Evolutionary conservation across 2,888 invertebrate genomes (phyloP), one percentile per base, ranked within the genome.

Genomic region (Elegia similella): DNA sequence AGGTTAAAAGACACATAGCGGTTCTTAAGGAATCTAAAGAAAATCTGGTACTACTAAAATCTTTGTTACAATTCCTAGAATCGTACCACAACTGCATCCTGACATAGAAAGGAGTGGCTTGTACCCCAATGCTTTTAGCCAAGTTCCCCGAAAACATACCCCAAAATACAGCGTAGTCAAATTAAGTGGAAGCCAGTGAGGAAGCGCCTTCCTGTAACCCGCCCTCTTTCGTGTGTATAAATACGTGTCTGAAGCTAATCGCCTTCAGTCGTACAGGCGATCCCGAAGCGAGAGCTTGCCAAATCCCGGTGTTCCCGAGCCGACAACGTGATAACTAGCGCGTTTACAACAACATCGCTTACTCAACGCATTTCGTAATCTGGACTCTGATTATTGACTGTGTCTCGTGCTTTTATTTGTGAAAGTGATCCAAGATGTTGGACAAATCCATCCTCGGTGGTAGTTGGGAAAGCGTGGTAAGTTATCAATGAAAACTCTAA

Each of bases 401-500:
- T 79, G 75, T 66, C 69, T 66, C 70, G 70, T 72, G 78, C 75
- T 73, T 67, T 72, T 42, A n/a, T 55, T 47, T 42, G 42, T 42
- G 48, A 55, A 34, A 65, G 70, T 70, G 72, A 62, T 55, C 15
- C 67, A 82, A 74, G 44, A 91, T 90, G 90, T 82, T 91, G 89
- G 91, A 91, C 82, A 88, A 85, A 73, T 79, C 82, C 53, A 77
- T 85, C 62, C 62, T 90, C 64, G 89, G 91, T 62, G 88, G 87
- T 72, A 91, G 91, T 78, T 90, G 88, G 91, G 91, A 91, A 73
- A 91, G 90, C 70, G 88, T 91, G 82, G 90, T 91, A 79, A 86
- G 91, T 88, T 66, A 44, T 42, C 64, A n/a, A 50, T 50, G 1
- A 32, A 32, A 30, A 48, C n/a, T 5, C n/a, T 1, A 12, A 38